phyloP scores from a whole-genome alignment of 2,113 vertebrate genomes.

The Archocentrus centrarchus region DNA sequence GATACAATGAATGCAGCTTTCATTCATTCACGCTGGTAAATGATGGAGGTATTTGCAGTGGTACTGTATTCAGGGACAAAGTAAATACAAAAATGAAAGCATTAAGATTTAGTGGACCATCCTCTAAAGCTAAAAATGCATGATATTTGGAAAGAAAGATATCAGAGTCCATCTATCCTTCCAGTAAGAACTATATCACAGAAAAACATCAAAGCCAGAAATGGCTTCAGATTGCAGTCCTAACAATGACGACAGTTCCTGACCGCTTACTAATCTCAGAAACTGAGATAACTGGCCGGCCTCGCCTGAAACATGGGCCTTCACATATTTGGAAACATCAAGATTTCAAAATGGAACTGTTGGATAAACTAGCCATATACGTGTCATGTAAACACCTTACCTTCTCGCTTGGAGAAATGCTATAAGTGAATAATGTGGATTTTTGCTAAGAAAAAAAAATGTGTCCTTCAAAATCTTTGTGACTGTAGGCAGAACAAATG shows the following conservation, averaged over 20 bases:
- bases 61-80: too few species aligned
- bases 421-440: neutral
- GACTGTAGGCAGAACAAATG: neutral
- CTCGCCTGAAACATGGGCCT: neutral
- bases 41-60: neutral
- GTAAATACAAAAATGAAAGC: neutral
- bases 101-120: neutral
- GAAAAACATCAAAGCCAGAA: neutral
- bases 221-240: neutral
- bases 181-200: neutral
- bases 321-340: neutral
- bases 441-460: neutral
- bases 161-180: neutral
- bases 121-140: accelerated
- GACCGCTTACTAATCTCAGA: too few species aligned
- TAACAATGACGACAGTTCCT: neutral
- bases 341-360: accelerated
- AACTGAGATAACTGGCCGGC: neutral
- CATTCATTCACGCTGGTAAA: neutral
- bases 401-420: neutral
- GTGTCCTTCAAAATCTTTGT: neutral
- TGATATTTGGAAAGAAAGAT: neutral
- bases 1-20: neutral
- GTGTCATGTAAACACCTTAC: accelerated
- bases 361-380: neutral